Evolutionary conservation across 35 echinoderm and acorn worm genomes (phyloP), one percentile per base, ranked within the genome.

Genomic region (Patiria miniata): DNA sequence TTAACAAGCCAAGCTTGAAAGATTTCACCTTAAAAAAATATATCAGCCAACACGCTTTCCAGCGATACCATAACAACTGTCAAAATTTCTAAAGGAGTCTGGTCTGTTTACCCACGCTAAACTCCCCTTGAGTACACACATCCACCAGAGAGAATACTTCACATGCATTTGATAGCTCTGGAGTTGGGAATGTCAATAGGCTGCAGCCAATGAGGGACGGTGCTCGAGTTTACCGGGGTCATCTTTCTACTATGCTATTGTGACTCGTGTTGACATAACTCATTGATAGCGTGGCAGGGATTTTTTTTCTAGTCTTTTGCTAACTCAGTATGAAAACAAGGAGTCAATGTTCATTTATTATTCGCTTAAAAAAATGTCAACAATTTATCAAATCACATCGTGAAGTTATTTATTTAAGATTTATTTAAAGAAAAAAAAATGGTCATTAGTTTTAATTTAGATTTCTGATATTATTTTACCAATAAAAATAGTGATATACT

Each of bases 11-110:
- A 12, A 47, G 42, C 12, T 4, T 47, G 42, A 4, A 6, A 47
- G 4, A 47, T 47, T 47, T 47, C 42, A 6, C 42, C 42, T 47
- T 12, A 47, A 47, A 47, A 4, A 12, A 47, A n/a, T n/a, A n/a
- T n/a, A n/a, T n/a, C 42, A 47, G 4, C 42, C 42, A 47, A 47
- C 42, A 47, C 42, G 42, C 42, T 47, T 47, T 47, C 42, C 65
- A 73, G 14, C 26, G 34, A 73, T 73, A 73, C 65, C 65, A 73
- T 73, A 34, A 26, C 65, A 73, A 73, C 65, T 73, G 34, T 73
- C 65, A 22, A 32, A 60, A 32, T 73, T 36, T 34, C 65, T 34
- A 73, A 32, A 73, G 23, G 30, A 26, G 65, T 73, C 65, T 30
- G 2, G 4, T 23, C 26, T 73, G 29, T 73, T 73, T 28, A 73